These are phyloP conservation scores for Apogon hyalosoma DNA, from an alignment of 2,797 vertebrate genomes.

Conservation along the genomic window DNA sequence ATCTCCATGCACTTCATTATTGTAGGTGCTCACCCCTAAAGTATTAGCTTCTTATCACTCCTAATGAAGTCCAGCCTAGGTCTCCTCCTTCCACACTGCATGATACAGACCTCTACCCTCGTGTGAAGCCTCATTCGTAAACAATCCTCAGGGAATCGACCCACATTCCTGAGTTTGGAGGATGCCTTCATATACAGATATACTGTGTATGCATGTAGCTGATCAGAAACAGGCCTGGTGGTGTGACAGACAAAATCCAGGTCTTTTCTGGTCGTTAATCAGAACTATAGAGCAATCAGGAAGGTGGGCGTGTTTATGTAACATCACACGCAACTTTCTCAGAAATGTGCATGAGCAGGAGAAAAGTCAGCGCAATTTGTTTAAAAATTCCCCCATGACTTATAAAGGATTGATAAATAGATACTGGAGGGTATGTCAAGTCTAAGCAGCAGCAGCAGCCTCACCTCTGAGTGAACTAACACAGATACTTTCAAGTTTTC, in stretches of 20 bases:
- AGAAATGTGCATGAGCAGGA: conserved; percentile 2
- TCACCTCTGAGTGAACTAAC: not conserved
- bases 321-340: conserved; percentile 15
- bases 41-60: conserved; percentile 36
- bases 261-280: conserved; percentile 36
- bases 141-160: conserved; percentile 22
- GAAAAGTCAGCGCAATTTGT: not conserved
- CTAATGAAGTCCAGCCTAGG: conserved; percentile 26
- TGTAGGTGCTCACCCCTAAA: conserved; percentile 11
- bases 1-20: conserved; percentile 11
- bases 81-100: conserved; percentile 3
- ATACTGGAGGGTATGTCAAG: conserved; percentile 13
- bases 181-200: conserved; percentile 35
- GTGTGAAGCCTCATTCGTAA: conserved; percentile 19
- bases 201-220: conserved; percentile 26
- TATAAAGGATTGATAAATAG: conserved; percentile 38
- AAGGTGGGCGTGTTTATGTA: not conserved
- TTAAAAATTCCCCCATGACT: conserved; percentile 27
- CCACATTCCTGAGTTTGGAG: conserved; percentile 44
- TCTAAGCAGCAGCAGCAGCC: conserved; percentile 4
- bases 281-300: conserved; percentile 22
- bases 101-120: conserved; percentile 14
- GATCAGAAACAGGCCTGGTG: conserved; percentile 53
- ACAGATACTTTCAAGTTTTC: conserved; percentile 28
- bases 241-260: conserved; percentile 56